Evolutionary conservation across 2,797 vertebrate species (phyloP).

Genomic region (Anguilla marmorata): DNA sequence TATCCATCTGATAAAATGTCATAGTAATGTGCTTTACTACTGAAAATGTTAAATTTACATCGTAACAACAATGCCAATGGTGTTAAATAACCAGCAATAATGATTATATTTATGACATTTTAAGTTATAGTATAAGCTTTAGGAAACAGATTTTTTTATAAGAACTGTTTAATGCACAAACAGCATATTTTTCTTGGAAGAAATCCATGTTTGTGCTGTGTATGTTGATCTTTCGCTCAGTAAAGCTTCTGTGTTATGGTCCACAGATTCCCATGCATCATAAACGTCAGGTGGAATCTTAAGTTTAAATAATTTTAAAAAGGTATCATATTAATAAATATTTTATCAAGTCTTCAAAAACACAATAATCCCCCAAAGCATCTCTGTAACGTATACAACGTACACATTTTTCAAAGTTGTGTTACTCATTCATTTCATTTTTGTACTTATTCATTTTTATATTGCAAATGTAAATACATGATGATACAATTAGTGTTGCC

Average conservation of each 20-base stretch:
- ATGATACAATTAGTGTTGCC: constrained; percentile 3
- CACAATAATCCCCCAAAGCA: neutral
- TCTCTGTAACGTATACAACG: neutral
- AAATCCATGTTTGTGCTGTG: neutral
- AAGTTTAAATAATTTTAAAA: neutral
- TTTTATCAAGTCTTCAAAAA: neutral
- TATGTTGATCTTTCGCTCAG: neutral
- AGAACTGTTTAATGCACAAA: neutral
- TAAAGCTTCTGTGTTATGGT: neutral
- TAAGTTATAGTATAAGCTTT: neutral
- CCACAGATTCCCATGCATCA: neutral
- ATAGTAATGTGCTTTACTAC: neutral
- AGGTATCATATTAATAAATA: neutral
- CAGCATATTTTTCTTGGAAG: neutral
- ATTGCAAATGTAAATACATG: neutral
- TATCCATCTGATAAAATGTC: neutral
- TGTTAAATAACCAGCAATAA: neutral
- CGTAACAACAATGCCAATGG: neutral
- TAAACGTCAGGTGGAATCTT: neutral
- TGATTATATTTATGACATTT: neutral
- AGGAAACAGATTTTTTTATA: no score
- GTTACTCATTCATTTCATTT: neutral
- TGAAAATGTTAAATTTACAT: neutral
- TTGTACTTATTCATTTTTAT: neutral
- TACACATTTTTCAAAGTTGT: neutral